Conservation (phyloP, 2,888 invertebrate genomes). For the Syrphus vitripennis region DNA sequence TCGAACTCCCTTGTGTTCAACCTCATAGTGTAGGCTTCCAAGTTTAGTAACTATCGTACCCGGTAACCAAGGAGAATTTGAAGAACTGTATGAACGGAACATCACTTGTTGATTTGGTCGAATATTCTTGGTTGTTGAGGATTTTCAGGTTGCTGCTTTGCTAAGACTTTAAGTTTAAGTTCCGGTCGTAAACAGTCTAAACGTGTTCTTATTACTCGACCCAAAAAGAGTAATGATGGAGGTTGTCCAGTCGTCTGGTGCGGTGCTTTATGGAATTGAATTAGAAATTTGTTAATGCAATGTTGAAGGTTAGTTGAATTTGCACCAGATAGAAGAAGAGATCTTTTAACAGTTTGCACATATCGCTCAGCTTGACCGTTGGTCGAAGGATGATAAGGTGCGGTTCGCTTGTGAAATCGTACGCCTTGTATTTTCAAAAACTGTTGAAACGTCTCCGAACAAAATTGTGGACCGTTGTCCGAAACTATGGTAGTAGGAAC, state of each 20-base stretch:
- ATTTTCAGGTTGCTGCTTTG: not conserved
- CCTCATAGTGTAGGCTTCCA: slow-evolving; percentile 40
- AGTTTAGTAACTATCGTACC: slow-evolving; percentile 4
- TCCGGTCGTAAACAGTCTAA: slow-evolving; percentile 43
- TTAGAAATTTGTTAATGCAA: slow-evolving; percentile 14
- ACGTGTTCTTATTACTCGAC: slow-evolving; percentile 38
- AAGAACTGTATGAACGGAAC: slow-evolving; percentile 14
- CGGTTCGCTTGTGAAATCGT: not conserved
- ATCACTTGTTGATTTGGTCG: too few species aligned
- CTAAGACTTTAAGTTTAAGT: not conserved
- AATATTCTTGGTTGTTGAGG: not conserved
- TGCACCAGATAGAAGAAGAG: too few species aligned
- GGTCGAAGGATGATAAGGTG: too few species aligned
- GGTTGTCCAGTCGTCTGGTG: slow-evolving; percentile 44
- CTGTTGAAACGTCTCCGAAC: not conserved
- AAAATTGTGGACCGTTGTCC: slow-evolving; percentile 1
- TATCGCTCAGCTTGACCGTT: too few species aligned
- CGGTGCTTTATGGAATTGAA: slow-evolving; percentile 57
- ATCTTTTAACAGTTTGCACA: too few species aligned
- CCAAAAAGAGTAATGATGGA: slow-evolving; percentile 48
- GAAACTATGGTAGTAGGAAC: not conserved
- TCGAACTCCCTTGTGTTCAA: not conserved
- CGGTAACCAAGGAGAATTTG: slow-evolving; percentile 15
- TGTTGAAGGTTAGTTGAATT: slow-evolving; percentile 23
- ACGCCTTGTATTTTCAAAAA: not conserved